Base-by-base conservation (phyloP, 2,113 vertebrate genomes). In the Callospermophilus lateralis region DNA sequence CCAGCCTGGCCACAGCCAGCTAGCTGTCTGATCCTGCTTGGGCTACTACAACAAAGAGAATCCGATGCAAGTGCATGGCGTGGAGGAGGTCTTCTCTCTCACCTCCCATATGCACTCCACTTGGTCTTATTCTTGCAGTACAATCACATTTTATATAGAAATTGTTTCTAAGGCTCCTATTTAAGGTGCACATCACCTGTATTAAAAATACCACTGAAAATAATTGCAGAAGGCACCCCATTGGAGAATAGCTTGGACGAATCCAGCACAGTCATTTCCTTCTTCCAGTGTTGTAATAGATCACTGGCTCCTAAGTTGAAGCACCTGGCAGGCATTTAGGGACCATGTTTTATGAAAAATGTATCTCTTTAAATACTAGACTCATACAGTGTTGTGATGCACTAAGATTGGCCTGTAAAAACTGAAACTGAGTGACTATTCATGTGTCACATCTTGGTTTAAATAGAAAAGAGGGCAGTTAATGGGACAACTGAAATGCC, bases 321-420 rank as follows among this genome's bases (percentile, higher is more conserved):
- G 65, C 87, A 95, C 63, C 90, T 97, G 84, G 79, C 48, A 70
- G 86, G 34, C 19, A 16, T 70, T 89, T 74, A 42, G 90, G 84
- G 63, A 45, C 90, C 45, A 20, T 55, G 53, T 77, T 77, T 94
- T 85, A 88, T 73, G 81, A 70, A 76, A 92, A 88, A 80, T 70
- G 8, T 15, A 37, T 77, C 19, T 42, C 45, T 92, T 88, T 90
- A 68, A 89, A 72, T 89, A 58, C 39, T 70, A 34, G 48, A 67
- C 61, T 86, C 68, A 45, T 32, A n/a, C 0, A 63, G 16, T 68
- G 8, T 84, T 70, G 48, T 63, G 65, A 85, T 76, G 28, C 37
- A 9, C 34, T 84, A 12, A 45, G 76, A 55, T 67, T 48, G 51
- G 83, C 26, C 7, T 0, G 3, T 77, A 90, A 83, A 79, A 88